Evolutionary conservation across 2,797 vertebrate species (phyloP).

Genomic region (Sebastiscus tertius): DNA sequence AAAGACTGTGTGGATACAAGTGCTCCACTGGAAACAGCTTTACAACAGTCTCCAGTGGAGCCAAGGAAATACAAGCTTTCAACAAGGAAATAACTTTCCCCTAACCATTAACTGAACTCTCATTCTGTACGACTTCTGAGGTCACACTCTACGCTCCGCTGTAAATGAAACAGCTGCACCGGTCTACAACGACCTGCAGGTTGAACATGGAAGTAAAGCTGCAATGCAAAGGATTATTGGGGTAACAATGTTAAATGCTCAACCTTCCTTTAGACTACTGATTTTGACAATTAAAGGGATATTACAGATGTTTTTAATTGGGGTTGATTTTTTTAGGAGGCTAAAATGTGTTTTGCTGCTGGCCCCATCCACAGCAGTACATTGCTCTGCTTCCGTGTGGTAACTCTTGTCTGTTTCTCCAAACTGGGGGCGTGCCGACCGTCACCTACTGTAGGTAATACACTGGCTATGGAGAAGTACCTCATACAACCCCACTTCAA

Average conservation of each 20-base stretch:
- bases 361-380: too few relatives aligned
- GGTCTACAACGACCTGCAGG: not conserved
- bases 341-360: too few relatives aligned
- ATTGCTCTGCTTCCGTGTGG: too few relatives aligned
- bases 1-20: slow-evolving; percentile 30
- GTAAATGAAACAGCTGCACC: not conserved
- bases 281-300: not conserved
- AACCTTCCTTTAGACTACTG: not conserved
- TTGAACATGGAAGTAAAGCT: not conserved
- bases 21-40: slow-evolving; percentile 39
- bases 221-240: not conserved
- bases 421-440: too few relatives aligned
- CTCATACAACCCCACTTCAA: too few relatives aligned
- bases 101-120: not conserved
- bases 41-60: slow-evolving; percentile 9
- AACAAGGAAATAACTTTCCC: slow-evolving; percentile 25
- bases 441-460: too few relatives aligned
- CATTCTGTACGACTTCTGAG: not conserved
- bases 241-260: not conserved
- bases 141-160: not conserved
- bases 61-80: slow-evolving; percentile 32
- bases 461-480: too few relatives aligned
- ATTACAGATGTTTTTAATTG: too few relatives aligned
- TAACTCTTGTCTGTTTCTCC: too few relatives aligned
- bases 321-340: too few relatives aligned